Conservation (phyloP, 2,888 invertebrate species). For the Miltochrista miniata region DNA sequence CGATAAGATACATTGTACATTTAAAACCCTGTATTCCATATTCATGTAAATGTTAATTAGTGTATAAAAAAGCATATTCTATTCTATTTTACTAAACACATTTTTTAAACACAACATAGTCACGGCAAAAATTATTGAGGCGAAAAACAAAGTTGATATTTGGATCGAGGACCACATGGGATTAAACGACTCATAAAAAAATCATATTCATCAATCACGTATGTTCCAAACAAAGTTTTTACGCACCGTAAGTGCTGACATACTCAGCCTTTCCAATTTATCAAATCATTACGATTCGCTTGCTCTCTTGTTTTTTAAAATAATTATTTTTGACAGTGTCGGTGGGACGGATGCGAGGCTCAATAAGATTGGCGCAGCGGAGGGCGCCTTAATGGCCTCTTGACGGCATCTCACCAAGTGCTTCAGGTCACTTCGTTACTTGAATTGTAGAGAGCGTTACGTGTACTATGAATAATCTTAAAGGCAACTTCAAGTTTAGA, state of each 20-base stretch:
- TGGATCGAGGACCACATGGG: conserved; percentile 29
- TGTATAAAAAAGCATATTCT: too few relatives aligned
- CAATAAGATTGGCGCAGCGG: conserved; percentile 74
- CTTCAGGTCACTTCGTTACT: conserved; percentile 82
- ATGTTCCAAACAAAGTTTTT: conserved; percentile 40
- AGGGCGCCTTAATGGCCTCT: conserved; percentile 81
- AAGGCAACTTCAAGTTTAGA: conserved; percentile 47
- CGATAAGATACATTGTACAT: too few relatives aligned
- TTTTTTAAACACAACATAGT: too few relatives aligned
- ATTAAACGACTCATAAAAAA: conserved; percentile 45
- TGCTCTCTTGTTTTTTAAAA: conserved; percentile 41
- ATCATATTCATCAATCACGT: conserved; percentile 44
- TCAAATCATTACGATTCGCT: conserved; percentile 38
- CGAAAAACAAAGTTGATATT: conserved; percentile 33
- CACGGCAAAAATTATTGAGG: conserved; percentile 22
- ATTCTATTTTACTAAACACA: too few relatives aligned
- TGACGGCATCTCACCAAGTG: conserved; percentile 66
- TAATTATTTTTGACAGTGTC: conserved; percentile 53
- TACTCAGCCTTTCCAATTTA: conserved; percentile 34
- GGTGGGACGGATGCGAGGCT: conserved; percentile 70
- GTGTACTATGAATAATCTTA: conserved; percentile 70
- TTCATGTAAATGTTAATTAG: too few relatives aligned
- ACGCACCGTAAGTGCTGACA: conserved; percentile 33
- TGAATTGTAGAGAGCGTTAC: conserved; percentile 71
- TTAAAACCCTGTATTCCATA: too few relatives aligned